These are phyloP conservation scores for Vultur gryphus DNA, from an alignment of 2,797 vertebrate species.

Conservation along the genomic window DNA sequence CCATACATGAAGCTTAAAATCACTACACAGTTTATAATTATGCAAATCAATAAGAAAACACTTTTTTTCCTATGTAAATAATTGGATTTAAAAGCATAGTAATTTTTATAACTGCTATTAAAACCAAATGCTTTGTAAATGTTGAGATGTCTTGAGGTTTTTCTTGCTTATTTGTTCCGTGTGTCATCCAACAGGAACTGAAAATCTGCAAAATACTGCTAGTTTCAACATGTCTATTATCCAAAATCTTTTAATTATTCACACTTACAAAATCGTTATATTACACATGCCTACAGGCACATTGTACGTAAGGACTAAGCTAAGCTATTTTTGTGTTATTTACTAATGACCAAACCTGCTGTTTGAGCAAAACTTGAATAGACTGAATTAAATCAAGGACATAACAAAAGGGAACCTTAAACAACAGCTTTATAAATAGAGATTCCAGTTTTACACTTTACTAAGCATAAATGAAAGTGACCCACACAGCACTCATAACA, in stretches of 20 bases:
- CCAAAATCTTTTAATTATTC: conserved; percentile 47
- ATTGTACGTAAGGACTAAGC: neutral
- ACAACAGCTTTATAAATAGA: conserved; percentile 7
- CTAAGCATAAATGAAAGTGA: conserved; percentile 32
- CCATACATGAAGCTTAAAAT: neutral
- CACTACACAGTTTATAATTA: neutral
- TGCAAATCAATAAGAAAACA: neutral
- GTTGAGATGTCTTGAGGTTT: neutral
- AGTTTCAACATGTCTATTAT: conserved; percentile 26
- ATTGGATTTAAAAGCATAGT: neutral
- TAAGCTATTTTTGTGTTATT: conserved; percentile 13
- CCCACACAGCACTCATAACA: neutral
- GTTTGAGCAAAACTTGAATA: conserved; percentile 47
- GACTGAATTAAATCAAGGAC: conserved; percentile 33
- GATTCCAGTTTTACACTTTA: conserved; percentile 31
- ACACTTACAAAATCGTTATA: conserved; percentile 42
- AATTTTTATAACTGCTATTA: neutral
- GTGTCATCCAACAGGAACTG: neutral
- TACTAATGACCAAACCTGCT: conserved; percentile 55
- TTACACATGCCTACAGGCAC: neutral
- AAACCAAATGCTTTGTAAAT: neutral
- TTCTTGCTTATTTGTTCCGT: neutral
- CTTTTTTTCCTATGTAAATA: neutral
- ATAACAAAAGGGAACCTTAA: conserved; percentile 33
- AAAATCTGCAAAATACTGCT: conserved; percentile 22